Evolutionary conservation across 2,888 invertebrate species (phyloP).

Genomic region (Eulithis testata): DNA sequence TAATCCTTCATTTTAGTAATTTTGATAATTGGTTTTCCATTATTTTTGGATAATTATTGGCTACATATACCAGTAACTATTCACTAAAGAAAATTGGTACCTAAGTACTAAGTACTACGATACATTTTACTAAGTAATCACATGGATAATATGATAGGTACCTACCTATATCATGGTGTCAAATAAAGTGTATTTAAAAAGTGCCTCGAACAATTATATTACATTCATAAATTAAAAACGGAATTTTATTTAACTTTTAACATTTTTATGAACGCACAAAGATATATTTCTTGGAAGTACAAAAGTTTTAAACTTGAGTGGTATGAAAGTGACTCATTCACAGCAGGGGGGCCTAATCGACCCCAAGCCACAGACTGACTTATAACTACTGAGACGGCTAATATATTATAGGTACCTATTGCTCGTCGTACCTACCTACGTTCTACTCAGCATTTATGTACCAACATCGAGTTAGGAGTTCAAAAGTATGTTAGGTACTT

Average conservation of each 20-base stretch:
- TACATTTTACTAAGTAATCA: no score
- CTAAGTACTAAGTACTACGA: no score
- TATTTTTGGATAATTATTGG: background rate
- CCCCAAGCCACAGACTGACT: slow-evolving; percentile 20
- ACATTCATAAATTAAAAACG: slow-evolving; percentile 12
- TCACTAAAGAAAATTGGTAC: no score
- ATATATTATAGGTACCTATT: no score
- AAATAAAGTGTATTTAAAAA: background rate
- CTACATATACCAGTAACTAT: no score
- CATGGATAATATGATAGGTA: no score
- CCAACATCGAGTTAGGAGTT: no score
- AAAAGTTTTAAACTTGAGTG: slow-evolving; percentile 23
- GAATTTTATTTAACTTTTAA: slow-evolving; percentile 21
- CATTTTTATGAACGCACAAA: slow-evolving; percentile 25
- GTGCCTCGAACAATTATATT: slow-evolving; percentile 10
- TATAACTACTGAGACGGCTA: no score
- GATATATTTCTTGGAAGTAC: slow-evolving; percentile 28
- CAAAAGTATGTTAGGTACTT: no score
- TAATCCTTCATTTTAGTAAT: slow-evolving; percentile 9
- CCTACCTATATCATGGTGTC: no score
- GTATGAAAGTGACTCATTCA: slow-evolving; percentile 30
- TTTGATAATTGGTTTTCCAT: slow-evolving; percentile 2
- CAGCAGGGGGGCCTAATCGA: slow-evolving; percentile 34
- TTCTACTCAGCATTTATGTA: no score
- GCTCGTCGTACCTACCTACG: no score